Conservation (phyloP, 1,140 invertebrate species). For the Drosophila santomea region DNA sequence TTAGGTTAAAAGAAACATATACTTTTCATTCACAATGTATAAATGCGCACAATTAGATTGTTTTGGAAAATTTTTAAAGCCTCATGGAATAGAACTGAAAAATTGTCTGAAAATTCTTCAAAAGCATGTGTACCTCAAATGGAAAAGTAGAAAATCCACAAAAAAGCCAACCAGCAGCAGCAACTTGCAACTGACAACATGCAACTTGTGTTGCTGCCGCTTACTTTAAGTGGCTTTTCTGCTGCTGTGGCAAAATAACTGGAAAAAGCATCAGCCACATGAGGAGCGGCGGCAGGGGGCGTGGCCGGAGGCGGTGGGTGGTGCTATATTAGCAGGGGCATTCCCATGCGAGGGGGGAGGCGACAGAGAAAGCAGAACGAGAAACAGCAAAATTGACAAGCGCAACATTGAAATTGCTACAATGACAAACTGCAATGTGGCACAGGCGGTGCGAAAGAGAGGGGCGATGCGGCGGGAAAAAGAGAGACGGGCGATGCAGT, state of each 20-base stretch:
- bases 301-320: constrained; percentile 16
- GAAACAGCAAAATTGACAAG: constrained; percentile 75
- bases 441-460: neutral
- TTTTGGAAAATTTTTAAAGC: too few relatives aligned
- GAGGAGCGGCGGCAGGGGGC: constrained; percentile 4
- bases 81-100: too few relatives aligned
- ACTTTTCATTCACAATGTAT: too few relatives aligned
- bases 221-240: constrained; percentile 67
- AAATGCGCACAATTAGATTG: too few relatives aligned
- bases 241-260: constrained; percentile 41
- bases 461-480: neutral
- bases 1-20: too few relatives aligned
- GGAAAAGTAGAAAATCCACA: constrained; percentile 12
- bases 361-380: constrained; percentile 5
- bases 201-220: constrained; percentile 46
- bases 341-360: constrained; percentile 2
- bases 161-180: constrained; percentile 16
- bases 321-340: constrained; percentile 43
- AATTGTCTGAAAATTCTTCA: too few relatives aligned
- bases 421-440: constrained; percentile 75
- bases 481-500: constrained; percentile 54
- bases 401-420: constrained; percentile 81
- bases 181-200: constrained; percentile 27
- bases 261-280: constrained; percentile 40
- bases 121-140: neutral